Evolutionary conservation across 1,140 invertebrate genomes (phyloP).

Genomic region (Neelides sp.): DNA sequence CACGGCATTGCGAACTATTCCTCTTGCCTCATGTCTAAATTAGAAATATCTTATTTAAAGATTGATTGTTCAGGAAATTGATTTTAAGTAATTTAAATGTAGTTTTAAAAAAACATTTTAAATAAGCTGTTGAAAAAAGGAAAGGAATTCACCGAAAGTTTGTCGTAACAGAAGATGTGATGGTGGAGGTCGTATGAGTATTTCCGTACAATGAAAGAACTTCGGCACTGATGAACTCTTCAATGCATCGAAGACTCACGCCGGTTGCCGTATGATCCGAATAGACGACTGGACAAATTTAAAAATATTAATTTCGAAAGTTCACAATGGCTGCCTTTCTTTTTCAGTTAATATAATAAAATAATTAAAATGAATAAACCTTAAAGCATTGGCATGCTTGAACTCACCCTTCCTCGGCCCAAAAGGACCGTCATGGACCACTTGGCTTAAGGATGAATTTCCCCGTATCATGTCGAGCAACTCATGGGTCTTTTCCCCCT

Average conservation of each 20-base stretch:
- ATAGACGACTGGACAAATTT: conserved; percentile 57
- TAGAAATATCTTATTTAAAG: conserved; percentile 15
- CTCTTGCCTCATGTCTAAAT: conserved; percentile 61
- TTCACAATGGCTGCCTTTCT: too few species aligned
- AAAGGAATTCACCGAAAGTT: conserved; percentile 55
- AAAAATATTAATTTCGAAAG: too few species aligned
- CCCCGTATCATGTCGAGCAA: background rate
- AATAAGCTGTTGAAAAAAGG: background rate
- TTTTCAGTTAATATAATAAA: too few species aligned
- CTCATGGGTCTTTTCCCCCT: too few species aligned
- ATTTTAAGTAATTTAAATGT: background rate
- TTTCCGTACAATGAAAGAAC: conserved; percentile 76
- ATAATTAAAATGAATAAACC: background rate
- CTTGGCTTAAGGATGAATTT: too few species aligned
- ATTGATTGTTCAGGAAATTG: background rate
- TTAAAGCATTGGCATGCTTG: background rate
- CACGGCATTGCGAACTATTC: conserved; percentile 64
- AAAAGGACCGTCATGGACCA: too few species aligned
- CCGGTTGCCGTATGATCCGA: conserved; percentile 74
- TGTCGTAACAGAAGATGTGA: conserved; percentile 75
- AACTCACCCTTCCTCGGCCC: too few species aligned
- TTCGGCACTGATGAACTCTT: conserved; percentile 68
- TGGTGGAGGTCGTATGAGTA: conserved; percentile 66
- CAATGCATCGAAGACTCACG: conserved; percentile 68
- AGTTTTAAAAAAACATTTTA: background rate